phyloP scores from a whole-genome alignment of 2,797 vertebrate species.

The Anguilla marmorata region DNA sequence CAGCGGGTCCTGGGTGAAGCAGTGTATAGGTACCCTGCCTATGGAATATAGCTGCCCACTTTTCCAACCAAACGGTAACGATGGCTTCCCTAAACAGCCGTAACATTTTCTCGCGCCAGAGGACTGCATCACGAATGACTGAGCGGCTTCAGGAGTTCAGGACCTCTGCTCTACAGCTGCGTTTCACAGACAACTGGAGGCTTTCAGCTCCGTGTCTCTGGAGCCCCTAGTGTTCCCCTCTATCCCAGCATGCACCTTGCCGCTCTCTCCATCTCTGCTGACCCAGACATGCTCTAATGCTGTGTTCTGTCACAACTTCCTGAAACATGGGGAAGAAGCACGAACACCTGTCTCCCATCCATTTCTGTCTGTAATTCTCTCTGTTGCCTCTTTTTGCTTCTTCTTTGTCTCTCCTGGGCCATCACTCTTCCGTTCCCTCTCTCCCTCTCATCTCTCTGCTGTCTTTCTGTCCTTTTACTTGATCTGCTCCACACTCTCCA shows the following conservation, averaged over 20 bases:
- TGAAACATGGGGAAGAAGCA: not conserved
- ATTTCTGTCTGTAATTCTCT: not conserved
- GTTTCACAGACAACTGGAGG: not conserved
- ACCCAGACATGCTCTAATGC: conserved; percentile 15
- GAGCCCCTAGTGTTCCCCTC: not conserved
- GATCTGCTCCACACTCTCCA: not conserved
- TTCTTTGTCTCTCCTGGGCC: not conserved
- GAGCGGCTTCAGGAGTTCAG: not conserved
- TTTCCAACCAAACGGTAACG: not conserved
- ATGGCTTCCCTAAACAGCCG: not conserved
- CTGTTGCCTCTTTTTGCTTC: not conserved
- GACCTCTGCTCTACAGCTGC: not conserved
- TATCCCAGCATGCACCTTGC: not conserved
- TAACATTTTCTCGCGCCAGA: not conserved
- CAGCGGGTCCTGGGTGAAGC: not conserved
- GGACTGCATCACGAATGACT: not conserved
- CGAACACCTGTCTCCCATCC: not conserved
- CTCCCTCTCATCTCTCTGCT: not conserved
- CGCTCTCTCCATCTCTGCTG: not conserved
- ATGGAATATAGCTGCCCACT: not conserved
- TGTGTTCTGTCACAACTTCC: not conserved
- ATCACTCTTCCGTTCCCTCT: not conserved
- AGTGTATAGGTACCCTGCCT: not conserved
- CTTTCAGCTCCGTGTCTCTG: not conserved
- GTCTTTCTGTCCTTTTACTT: not conserved